phyloP scores from a whole-genome alignment of 2,113 vertebrate genomes.

The Okapia johnstoni region DNA sequence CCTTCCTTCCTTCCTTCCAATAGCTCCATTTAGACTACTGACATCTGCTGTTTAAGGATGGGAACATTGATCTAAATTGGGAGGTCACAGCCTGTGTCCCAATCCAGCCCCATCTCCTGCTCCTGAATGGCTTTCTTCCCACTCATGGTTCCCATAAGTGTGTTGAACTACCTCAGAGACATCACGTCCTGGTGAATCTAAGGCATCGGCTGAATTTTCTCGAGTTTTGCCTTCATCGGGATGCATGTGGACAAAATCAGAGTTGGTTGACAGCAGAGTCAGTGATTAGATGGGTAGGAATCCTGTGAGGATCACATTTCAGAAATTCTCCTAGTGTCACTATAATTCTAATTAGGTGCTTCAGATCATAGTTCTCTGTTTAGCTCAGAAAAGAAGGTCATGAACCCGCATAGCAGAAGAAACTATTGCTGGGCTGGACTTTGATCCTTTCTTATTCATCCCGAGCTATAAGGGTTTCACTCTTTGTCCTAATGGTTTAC shows the following conservation, averaged over 20 bases:
- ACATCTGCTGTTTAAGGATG: neutral
- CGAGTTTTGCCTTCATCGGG: neutral
- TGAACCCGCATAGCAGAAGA: neutral
- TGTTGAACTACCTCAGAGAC: neutral
- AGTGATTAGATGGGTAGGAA: neutral
- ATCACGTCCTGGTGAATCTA: neutral
- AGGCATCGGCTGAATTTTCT: neutral
- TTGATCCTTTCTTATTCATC: neutral
- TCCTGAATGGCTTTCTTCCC: neutral
- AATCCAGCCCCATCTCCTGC: neutral
- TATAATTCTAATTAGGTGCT: neutral
- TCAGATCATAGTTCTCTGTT: neutral
- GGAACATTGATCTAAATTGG: neutral
- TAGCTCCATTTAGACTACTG: neutral
- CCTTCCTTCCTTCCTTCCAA: neutral
- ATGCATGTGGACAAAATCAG: neutral
- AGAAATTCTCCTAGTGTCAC: neutral
- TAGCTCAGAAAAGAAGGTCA: neutral
- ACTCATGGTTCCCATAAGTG: neutral
- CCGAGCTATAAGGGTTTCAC: neutral
- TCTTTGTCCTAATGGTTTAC: neutral
- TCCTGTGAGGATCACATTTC: neutral
- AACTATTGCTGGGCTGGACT: neutral
- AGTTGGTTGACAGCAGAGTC: neutral
- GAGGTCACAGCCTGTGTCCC: neutral